Base-by-base conservation (phyloP, 64 coral and sea anemone genomes). In the Actinia equina region DNA sequence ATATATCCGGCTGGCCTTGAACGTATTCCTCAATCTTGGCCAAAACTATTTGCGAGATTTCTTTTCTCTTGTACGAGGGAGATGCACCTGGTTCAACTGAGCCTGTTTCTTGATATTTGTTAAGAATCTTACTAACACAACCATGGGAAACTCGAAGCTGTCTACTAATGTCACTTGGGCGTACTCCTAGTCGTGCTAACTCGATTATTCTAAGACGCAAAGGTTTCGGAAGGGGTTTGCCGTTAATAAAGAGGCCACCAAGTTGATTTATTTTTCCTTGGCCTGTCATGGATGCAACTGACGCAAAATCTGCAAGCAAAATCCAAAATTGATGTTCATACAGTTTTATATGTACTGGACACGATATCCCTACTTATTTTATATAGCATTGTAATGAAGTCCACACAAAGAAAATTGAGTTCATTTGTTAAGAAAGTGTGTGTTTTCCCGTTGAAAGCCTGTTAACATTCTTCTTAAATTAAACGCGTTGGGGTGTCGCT, bases 91-190 rank as follows among this genome's bases (percentile, higher is more conserved):
- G 94, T 70, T 97, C 94, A 58, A 97, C 88, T 19, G 94, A 93
- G 44, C 94, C 94, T 23, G 94, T 97, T 88, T 97, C 94, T 77
- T 97, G 92, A 57, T 89, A 97, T 69, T 92, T 97, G 65, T 92
- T 93, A 11, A 97, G 94, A 41, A 97, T 97, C 70, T 97, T 97
- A 83, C 94, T 97, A 19, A 97, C 94, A 88, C 94, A 97, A 19
- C 94, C 94, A 86, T 97, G 94, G 55, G 94, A 97, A 77, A 97
- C 92, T 43, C 94, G 94, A 55, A 97, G 76, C 86, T 93, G 91
- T 44, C 94, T 88, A 77, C 94, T 97, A 19, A 97, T 97, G 30
- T 97, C 94, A 41, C 94, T 93, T 41, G 94, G 91, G 62, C 94
- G 85, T 26, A 97, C 94, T 37, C 94, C 94, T 80, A 93, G 71